Evolutionary conservation across 2,888 invertebrate genomes (phyloP).

Genomic region (Catocala nupta): DNA sequence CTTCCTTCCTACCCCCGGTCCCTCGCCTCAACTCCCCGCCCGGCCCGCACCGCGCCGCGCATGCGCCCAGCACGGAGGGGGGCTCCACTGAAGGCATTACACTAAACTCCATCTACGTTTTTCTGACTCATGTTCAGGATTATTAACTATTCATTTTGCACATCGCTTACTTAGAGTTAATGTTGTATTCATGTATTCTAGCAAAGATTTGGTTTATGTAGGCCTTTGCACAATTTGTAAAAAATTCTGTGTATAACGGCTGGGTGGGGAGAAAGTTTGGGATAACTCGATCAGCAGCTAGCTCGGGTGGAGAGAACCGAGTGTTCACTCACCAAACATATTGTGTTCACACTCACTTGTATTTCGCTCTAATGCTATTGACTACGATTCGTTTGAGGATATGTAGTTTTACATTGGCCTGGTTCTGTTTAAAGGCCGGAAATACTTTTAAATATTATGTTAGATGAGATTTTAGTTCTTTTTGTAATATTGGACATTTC

Average conservation of each 20-base stretch:
- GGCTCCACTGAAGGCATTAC: conserved; percentile 35
- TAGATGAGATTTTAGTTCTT: too few species aligned
- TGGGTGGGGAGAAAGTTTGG: conserved; percentile 1
- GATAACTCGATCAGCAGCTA: conserved; percentile 7
- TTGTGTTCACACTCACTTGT: neutral
- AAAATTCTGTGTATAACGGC: neutral
- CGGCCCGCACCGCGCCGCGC: conserved; percentile 30
- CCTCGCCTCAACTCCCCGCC: conserved; percentile 24
- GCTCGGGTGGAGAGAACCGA: neutral
- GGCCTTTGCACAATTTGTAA: neutral
- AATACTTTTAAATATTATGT: too few species aligned
- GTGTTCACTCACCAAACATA: neutral
- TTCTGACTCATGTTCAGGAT: conserved; percentile 47
- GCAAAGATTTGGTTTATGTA: conserved; percentile 8
- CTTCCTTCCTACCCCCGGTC: conserved; percentile 56
- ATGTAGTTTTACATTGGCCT: neutral
- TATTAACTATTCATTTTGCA: conserved; percentile 51
- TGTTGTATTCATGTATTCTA: conserved; percentile 8
- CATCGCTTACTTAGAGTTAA: conserved; percentile 11
- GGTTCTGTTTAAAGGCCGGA: neutral
- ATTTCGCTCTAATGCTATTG: neutral
- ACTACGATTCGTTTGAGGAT: neutral
- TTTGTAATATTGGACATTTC: too few species aligned
- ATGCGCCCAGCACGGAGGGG: conserved; percentile 37
- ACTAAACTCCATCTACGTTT: conserved; percentile 46